These are phyloP conservation scores for Hyperoodon ampullatus DNA, from an alignment of 2,113 vertebrate species.

Conservation along the genomic window DNA sequence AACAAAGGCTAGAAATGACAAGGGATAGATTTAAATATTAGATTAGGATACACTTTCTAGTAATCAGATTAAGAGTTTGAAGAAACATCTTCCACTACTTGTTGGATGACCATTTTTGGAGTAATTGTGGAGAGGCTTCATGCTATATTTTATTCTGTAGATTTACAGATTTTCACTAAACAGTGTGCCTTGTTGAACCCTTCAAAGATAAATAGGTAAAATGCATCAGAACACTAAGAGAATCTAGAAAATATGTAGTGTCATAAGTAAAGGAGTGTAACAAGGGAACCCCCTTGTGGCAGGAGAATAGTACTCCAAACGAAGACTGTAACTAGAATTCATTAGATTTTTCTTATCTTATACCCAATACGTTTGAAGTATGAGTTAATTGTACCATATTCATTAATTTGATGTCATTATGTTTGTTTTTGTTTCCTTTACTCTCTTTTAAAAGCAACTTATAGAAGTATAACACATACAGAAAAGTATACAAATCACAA, in stretches of 20 bases:
- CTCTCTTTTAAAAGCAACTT: neutral
- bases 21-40: neutral
- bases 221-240: neutral
- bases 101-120: neutral
- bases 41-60: neutral
- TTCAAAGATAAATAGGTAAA: neutral
- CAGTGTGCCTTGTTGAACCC: neutral
- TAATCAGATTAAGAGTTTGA: neutral
- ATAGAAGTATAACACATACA: neutral
- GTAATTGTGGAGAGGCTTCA: neutral
- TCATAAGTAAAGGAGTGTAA: neutral
- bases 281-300: constrained; percentile 60
- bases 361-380: neutral
- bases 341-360: neutral
- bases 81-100: neutral
- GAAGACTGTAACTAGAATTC: neutral
- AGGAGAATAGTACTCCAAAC: neutral
- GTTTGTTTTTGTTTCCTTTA: neutral
- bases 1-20: neutral
- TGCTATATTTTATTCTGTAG: neutral
- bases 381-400: neutral
- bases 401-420: neutral
- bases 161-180: neutral
- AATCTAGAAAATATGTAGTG: neutral
- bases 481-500: neutral